phyloP scores from a whole-genome alignment of 2,888 invertebrate species.

The Hipparchia sbordonii region DNA sequence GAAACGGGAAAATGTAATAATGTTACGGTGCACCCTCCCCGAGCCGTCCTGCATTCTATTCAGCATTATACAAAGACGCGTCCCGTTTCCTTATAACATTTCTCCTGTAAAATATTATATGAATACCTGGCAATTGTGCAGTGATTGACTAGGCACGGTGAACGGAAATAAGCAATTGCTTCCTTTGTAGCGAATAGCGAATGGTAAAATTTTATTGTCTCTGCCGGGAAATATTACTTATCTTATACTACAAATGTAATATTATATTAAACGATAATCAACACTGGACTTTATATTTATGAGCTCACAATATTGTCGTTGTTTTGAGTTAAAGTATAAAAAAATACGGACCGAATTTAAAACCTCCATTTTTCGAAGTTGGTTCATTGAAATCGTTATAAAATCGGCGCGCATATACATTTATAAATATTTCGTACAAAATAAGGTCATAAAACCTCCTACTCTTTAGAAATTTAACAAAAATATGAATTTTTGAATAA shows the following conservation, averaged over 20 bases:
- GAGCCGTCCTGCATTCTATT: constrained; percentile 46
- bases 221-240: background rate
- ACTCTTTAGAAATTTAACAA: too few species aligned
- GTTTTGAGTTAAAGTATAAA: too few species aligned
- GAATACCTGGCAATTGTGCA: constrained; percentile 14
- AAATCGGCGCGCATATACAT: too few species aligned
- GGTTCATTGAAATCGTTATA: too few species aligned
- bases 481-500: too few species aligned
- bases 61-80: constrained; percentile 43
- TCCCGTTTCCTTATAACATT: constrained; percentile 35
- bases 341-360: too few species aligned
- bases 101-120: constrained; percentile 25
- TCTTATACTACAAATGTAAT: background rate
- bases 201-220: background rate
- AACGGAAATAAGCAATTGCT: constrained; percentile 14
- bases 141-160: constrained; percentile 1
- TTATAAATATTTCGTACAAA: too few species aligned
- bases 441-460: too few species aligned
- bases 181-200: background rate
- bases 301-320: too few species aligned
- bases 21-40: constrained; percentile 43
- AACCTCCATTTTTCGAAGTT: too few species aligned
- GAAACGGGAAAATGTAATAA: constrained; percentile 49
- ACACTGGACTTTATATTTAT: too few species aligned
- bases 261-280: too few species aligned